Evolutionary conservation across 2,888 invertebrate genomes (phyloP).

Genomic region (Serrognathus titanus): DNA sequence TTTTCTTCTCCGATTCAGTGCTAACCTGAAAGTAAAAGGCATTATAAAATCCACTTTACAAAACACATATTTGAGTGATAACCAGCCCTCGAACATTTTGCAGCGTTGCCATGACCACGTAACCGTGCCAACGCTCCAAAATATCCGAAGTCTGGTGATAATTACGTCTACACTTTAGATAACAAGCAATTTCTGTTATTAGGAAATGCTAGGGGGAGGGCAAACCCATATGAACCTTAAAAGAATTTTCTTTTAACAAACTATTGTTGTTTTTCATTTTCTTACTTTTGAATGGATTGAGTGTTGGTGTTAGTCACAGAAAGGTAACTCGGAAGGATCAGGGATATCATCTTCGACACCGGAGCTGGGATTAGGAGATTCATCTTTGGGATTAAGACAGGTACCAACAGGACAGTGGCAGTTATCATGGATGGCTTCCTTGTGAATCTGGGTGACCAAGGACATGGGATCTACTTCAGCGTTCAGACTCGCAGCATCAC

Average conservation of each 20-base stretch:
- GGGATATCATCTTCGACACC: not conserved
- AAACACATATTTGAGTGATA: no score
- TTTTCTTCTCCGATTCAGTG: no score
- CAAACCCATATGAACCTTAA: no score
- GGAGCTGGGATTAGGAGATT: slow-evolving; percentile 10
- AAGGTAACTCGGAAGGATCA: not conserved
- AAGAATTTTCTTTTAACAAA: slow-evolving; percentile 3
- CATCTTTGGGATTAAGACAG: slow-evolving; percentile 31
- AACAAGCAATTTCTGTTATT: no score
- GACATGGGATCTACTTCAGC: slow-evolving; percentile 14
- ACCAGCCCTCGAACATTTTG: no score
- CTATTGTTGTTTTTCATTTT: not conserved
- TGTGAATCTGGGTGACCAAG: slow-evolving; percentile 24
- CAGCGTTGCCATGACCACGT: no score
- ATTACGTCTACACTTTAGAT: no score
- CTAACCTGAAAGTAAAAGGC: no score
- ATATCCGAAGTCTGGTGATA: no score
- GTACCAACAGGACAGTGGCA: slow-evolving; percentile 38
- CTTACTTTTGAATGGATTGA: not conserved
- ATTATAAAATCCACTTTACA: no score
- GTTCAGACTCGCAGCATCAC: not conserved
- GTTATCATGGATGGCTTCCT: slow-evolving; percentile 22
- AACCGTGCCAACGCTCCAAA: no score
- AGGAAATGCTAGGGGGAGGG: no score
- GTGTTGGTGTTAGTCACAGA: not conserved